Evolutionary conservation across 1,140 invertebrate species (phyloP).

Genomic region (Mamestra configurata): DNA sequence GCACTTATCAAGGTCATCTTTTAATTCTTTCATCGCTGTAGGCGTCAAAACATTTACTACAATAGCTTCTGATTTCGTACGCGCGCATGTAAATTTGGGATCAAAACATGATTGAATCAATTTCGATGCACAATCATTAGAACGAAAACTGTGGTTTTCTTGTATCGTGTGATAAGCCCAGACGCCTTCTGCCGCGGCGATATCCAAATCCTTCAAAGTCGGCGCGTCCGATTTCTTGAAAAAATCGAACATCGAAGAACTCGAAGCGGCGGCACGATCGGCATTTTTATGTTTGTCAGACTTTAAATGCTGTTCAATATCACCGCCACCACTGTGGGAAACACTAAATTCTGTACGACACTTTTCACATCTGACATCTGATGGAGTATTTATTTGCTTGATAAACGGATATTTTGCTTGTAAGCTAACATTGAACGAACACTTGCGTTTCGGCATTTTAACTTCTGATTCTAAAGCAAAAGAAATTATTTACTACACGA

Average conservation of each 20-base stretch:
- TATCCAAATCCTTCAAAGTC: background rate
- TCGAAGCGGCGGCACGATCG: background rate
- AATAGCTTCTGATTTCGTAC: slow-evolving; percentile 12
- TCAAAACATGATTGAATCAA: slow-evolving; percentile 12
- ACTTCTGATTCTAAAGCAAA: too few species aligned
- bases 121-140: background rate
- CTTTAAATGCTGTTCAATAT: slow-evolving; percentile 6
- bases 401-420: slow-evolving; percentile 7
- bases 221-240: background rate
- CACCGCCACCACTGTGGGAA: background rate
- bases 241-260: background rate
- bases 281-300: background rate
- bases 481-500: too few species aligned
- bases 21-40: slow-evolving; percentile 5
- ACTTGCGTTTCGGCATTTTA: background rate
- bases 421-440: slow-evolving; percentile 1
- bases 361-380: slow-evolving; percentile 7
- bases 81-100: background rate
- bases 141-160: slow-evolving; percentile 11
- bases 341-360: slow-evolving; percentile 6
- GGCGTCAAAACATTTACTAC: background rate
- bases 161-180: slow-evolving; percentile 10
- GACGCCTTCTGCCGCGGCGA: background rate
- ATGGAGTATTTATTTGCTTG: background rate
- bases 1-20: background rate